phyloP scores from a whole-genome alignment of 2,113 vertebrate genomes.

The Limnothrissa miodon region DNA sequence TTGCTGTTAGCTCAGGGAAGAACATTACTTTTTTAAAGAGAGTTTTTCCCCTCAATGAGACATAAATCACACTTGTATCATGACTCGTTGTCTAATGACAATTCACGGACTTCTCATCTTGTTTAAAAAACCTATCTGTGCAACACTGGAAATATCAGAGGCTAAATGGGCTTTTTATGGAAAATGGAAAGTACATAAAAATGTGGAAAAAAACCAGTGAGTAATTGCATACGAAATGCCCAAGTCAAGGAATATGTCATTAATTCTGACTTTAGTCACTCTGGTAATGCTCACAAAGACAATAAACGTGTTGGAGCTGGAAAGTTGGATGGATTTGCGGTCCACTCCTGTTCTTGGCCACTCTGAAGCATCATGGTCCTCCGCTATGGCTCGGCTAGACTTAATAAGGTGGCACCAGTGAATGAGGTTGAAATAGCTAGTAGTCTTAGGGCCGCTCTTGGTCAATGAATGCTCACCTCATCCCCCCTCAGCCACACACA shows the following conservation, averaged over 20 bases:
- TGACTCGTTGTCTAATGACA: background rate
- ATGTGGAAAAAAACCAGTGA: background rate
- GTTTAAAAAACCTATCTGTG: background rate
- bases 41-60: background rate
- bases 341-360: background rate
- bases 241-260: constrained; percentile 16
- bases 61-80: background rate
- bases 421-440: background rate
- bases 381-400: too few species aligned
- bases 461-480: background rate
- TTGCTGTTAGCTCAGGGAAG: background rate
- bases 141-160: background rate
- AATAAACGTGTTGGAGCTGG: background rate
- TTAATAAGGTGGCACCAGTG: too few species aligned
- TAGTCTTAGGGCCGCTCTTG: background rate
- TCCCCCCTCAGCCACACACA: background rate
- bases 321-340: background rate
- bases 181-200: constrained; percentile 14
- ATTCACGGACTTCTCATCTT: background rate
- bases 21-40: background rate
- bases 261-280: constrained; percentile 4
- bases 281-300: background rate
- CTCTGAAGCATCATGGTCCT: too few species aligned
- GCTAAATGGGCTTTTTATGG: background rate
- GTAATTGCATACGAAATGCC: background rate